These are phyloP conservation scores for Argynnis bischoffii DNA, from an alignment of 2,888 invertebrate species.

Conservation along the genomic window DNA sequence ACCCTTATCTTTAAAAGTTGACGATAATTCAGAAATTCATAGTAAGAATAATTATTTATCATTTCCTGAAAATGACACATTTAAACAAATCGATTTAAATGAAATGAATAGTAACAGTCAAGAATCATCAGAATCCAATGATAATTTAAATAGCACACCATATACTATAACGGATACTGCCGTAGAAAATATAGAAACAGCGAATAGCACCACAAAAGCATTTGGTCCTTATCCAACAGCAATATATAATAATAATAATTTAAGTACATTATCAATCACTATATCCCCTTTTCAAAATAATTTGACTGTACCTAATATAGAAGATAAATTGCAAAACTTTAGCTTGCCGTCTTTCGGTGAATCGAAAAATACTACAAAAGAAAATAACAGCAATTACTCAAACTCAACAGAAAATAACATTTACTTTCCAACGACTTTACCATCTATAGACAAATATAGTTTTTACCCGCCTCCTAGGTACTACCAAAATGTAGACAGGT, in stretches of 20 bases:
- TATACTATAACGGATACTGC: conserved; percentile 32
- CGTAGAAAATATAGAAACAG: conserved; percentile 16
- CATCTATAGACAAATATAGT: conserved; percentile 26
- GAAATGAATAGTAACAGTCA: conserved; percentile 20
- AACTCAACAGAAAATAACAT: conserved; percentile 43
- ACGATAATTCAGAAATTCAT: background rate
- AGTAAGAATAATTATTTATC: conserved; percentile 23
- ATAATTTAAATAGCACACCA: conserved; percentile 19
- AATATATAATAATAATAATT: conserved; percentile 43
- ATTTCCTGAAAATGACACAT: conserved; percentile 35
- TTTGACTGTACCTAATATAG: conserved; percentile 41
- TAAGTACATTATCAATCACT: conserved; percentile 44
- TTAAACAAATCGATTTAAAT: conserved; percentile 35
- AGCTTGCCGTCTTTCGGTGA: conserved; percentile 31
- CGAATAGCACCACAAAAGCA: conserved; percentile 26
- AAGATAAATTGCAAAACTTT: conserved; percentile 52
- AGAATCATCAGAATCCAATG: conserved; percentile 26
- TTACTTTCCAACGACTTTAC: conserved; percentile 5
- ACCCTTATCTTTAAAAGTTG: background rate
- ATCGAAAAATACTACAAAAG: conserved; percentile 39
- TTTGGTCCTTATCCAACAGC: conserved; percentile 45
- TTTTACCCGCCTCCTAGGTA: conserved; percentile 53
- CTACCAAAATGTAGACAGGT: conserved; percentile 59
- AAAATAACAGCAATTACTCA: conserved; percentile 35
- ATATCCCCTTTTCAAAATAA: conserved; percentile 36